Evolutionary conservation across 2,797 vertebrate species (phyloP), one percentile per base, ranked within the genome.

Genomic region (Typhlichthys eigenmanni): DNA sequence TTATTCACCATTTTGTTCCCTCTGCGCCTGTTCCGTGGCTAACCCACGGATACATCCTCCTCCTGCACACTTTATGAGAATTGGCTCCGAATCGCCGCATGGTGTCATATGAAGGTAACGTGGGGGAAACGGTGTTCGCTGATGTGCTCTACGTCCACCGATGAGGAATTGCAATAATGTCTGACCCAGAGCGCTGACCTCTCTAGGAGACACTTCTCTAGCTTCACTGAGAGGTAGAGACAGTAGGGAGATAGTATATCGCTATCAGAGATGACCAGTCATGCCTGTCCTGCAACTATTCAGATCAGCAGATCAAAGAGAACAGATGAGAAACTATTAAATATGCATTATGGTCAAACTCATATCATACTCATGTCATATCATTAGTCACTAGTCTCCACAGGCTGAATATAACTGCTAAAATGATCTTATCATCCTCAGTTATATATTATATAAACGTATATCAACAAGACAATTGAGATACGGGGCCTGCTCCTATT

Each of bases 371-470:
- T 29, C 24, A 29, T 29, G 24, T 4, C 24, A 8, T 43, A 43
- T 43, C 38, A 9, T 43, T 43, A 43, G 38, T 43, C 38, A 43
- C 38, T 8, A 83, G 75, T 79, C 89, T 85, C 69, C 72, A 84
- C 87, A 89, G 90, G 93, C 73, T 66, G 68, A 77, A 88, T 66
- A 72, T 75, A 82, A 59, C 24, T 66, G 55, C 73, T 60, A 56
- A 81, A 86, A 79, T 71, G 8, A 0, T 79, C 79, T 82, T 81
- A 78, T 75, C 75, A 60, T 66, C 68, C 82, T 82, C 72, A 74
- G 81, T 76, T 75, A 72, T 68, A 69, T 10, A 1, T 6, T 43
- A 43, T 43, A 43, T 43, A 7, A 43, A 43, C 38, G 7, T 43
- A 43, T 8, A 9, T 43, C 38, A 43, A 43, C 8, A 43, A 43